Evolutionary conservation across 2,888 invertebrate species (phyloP), one percentile per base, ranked within the genome.

Genomic region (Anodontia alba): DNA sequence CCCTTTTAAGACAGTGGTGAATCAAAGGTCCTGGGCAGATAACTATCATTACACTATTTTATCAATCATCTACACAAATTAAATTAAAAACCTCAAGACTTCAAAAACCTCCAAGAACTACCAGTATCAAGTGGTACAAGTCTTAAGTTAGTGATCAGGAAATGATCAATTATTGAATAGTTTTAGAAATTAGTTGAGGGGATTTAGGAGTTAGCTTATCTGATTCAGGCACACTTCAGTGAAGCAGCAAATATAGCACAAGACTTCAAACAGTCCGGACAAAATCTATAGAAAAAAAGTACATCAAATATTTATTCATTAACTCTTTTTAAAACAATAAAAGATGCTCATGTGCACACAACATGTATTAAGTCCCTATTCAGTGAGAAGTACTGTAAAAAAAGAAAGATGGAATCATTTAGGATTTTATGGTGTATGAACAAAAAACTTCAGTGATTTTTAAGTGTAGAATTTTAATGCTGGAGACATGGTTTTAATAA

Each of bases 81-180:
- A 29, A 62, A 62, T 29, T 33, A 8, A 5, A 62, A 17, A 10
- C 20, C 20, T 31, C 2, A 2, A 17, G 62, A 62, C 29, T 62
- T 33, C 31, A 62, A 62, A 33, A 62, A 29, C 5, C 62, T 62
- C 33, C 1, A 33, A 33, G 33, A 3, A 33, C 31, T 62, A 12
- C 15, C 33, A 62, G 62, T 62, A 62, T 62, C 62, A 62, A 62
- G 29, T 33, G 10, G 33, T 62, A 62, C 31, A 33, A 33, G 62
- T 38, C 23, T 29, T 62, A 62, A 62, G 23, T 62, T 62, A 62
- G 62, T 29, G 62, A 62, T 62, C 62, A 7, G 62, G 62, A 5
- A 1, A 62, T 62, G 33, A 10, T 62, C 62, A 31, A 62, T 62
- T 29, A 62, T 62, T 62, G 62, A 62, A 62, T 62, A 62, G 62